Percentiles rank a stretch among this genome's conserved stretches.
These are phyloP conservation scores for Chromobotia macracanthus DNA, from an alignment of 2,797 vertebrate species.

Conservation along the genomic window DNA sequence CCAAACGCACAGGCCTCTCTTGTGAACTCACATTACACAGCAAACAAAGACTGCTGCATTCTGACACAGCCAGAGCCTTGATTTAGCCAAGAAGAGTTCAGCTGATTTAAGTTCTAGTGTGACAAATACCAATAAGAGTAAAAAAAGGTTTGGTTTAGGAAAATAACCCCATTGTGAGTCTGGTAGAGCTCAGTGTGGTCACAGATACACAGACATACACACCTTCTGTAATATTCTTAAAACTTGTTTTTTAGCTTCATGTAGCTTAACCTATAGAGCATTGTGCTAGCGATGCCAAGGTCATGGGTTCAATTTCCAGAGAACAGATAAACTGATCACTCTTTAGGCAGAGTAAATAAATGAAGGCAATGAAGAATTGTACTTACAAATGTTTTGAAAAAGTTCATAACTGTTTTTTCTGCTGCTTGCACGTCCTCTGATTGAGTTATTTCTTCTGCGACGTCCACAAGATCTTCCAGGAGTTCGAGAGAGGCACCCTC, in stretches of 20 bases:
- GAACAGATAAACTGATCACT: background rate
- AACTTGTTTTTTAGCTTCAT: too few species aligned
- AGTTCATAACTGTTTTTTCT: slow-evolving; percentile 92
- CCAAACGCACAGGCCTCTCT: slow-evolving; percentile 75
- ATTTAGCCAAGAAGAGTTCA: slow-evolving; percentile 71
- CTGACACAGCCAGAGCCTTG: slow-evolving; percentile 77
- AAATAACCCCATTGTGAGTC: too few species aligned
- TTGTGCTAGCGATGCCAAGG: too few species aligned
- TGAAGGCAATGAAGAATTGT: background rate
- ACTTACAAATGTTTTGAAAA: slow-evolving; percentile 96
- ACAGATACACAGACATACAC: too few species aligned
- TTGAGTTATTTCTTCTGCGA: slow-evolving; percentile 53
- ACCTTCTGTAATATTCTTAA: too few species aligned
- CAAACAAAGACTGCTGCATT: slow-evolving; percentile 80
- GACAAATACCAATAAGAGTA: slow-evolving; percentile 68
- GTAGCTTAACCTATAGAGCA: too few species aligned
- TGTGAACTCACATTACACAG: slow-evolving; percentile 71
- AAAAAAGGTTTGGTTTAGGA: too few species aligned
- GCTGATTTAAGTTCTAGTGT: slow-evolving; percentile 72
- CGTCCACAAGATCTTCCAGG: slow-evolving; percentile 42
- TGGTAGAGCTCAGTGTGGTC: too few species aligned
- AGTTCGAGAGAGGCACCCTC: slow-evolving; percentile 58
- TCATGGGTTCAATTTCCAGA: background rate
- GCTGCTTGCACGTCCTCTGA: slow-evolving; percentile 69
- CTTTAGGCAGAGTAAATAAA: too few species aligned